Base-by-base conservation (phyloP, 1,140 invertebrate species). In the Neoseiulus cucumeris region DNA sequence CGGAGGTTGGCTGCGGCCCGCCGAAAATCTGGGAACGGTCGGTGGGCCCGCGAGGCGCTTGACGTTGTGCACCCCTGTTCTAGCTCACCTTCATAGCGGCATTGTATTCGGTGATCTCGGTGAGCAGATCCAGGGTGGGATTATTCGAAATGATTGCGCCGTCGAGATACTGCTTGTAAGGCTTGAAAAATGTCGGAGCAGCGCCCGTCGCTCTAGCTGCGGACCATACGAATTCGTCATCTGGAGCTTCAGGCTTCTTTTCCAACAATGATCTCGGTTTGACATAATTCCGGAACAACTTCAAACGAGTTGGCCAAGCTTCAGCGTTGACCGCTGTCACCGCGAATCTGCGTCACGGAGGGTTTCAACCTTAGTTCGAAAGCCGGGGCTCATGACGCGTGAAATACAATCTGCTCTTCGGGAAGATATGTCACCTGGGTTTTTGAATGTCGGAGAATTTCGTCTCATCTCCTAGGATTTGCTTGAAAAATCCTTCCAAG, bases 101-200 rank as follows among this genome's bases (percentile, higher is more conserved):
- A 20, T 59, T 59, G 51, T 59, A 25, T 25, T 59, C 51, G 33
- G 51, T 59, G 14, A 59, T 59, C 22, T 59, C 51, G 25, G 51
- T 59, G 25, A 59, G 1, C 22, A 59, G 22, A 25, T 59, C 51
- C 51, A 59, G 33, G 25, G 51, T 59, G 22, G 51, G 51, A 59
- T 59, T 59, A 25, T 59, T 59, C 22, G 51, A 59, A 14, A 59
- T 59, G 12, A 59, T 33, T 14, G 51, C 51, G 14, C 51, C 51
- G 22, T 59, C 51, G 14, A 59, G 22, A 25, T 59, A 59, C 51
- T 59, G 25, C 9, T 59, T 59, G 51, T 59, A 59, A 29, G 51
- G 51, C 25, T 33, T 59, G 51, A 59, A 59, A 25, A 59, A 59
- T 59, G 51, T 59, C 25, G 51, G 51, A 17, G 51, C 51, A 59